Evolutionary conservation across 2,888 invertebrate genomes (phyloP), one percentile per base, ranked within the genome.

Genomic region (Thecocarcelia acutangulata): DNA sequence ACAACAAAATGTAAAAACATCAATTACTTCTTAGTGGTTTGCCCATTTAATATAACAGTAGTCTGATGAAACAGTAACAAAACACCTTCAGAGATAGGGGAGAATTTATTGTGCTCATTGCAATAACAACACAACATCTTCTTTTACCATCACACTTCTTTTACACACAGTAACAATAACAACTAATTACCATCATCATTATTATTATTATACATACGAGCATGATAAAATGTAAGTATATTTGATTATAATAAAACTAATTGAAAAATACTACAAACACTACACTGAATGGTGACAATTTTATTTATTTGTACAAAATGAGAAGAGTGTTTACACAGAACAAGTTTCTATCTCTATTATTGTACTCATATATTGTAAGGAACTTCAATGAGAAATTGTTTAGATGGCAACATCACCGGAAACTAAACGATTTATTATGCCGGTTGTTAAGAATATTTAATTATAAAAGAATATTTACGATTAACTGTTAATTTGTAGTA

Each of bases 401-500:
- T 69, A 17, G 19, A 46, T 44, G 42, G 19, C 44, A 44, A 44
- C 42, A 56, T 54, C 28, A 33, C 54, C 69, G 69, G 69, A 69
- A 58, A 58, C 40, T 11, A 46, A 50, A 40, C 21, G 50, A 11
- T 42, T 69, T 37, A 48, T 58, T 3, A 4, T 21, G 33, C 11
- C 2, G n/a, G 12, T 24, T 15, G 37, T 9, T 5, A 15, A 69
- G 17, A 52, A 58, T 48, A 48, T 58, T 58, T 58, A 19, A 58
- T 48, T 24, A 9, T 11, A 17, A 11, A 13, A 48, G 6, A 58
- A 48, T 9, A 0, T 3, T 1, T 24, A 12, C 6, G 12, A 9
- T 21, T 48, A 40, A 42, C 33, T 17, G 33, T 46, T 44, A 17
- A 44, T 54, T 54, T 54, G 54, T 54, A 24, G 42, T 44, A 17